Conservation (phyloP, 2,888 invertebrate species). For the Phymatocera aterrima region DNA sequence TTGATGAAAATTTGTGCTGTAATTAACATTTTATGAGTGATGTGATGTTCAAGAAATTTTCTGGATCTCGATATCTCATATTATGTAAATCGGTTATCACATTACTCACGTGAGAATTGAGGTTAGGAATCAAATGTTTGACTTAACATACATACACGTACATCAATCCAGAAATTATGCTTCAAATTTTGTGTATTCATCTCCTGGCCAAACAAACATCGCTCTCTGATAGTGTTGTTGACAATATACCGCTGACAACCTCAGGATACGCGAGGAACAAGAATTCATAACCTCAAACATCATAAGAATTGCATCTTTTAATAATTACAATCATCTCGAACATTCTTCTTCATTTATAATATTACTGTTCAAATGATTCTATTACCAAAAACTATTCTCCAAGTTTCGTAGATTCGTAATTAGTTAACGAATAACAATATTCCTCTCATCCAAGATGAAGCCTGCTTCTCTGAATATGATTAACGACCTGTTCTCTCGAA, state of each 20-base stretch:
- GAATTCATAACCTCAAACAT: background rate
- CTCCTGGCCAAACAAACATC: background rate
- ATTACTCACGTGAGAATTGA: background rate
- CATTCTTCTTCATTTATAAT: background rate
- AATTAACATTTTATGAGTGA: background rate
- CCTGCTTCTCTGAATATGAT: too few relatives aligned
- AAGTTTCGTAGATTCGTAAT: too few relatives aligned
- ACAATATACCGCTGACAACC: background rate
- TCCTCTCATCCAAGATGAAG: too few relatives aligned
- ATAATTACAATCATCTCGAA: background rate
- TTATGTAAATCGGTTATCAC: too few relatives aligned
- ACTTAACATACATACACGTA: too few relatives aligned
- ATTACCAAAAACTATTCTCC: too few relatives aligned
- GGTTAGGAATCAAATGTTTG: slow-evolving; percentile 1
- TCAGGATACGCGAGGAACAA: background rate
- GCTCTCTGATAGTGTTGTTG: background rate
- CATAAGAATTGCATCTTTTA: background rate
- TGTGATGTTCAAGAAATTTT: background rate
- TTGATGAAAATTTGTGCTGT: background rate
- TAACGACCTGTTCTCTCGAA: too few relatives aligned
- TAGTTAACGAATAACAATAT: too few relatives aligned
- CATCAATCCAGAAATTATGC: background rate
- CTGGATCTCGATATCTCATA: background rate
- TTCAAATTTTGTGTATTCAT: background rate
- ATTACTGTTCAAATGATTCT: too few relatives aligned